Conservation (phyloP, 2,797 vertebrate species). For the Sebastes oblongus region DNA sequence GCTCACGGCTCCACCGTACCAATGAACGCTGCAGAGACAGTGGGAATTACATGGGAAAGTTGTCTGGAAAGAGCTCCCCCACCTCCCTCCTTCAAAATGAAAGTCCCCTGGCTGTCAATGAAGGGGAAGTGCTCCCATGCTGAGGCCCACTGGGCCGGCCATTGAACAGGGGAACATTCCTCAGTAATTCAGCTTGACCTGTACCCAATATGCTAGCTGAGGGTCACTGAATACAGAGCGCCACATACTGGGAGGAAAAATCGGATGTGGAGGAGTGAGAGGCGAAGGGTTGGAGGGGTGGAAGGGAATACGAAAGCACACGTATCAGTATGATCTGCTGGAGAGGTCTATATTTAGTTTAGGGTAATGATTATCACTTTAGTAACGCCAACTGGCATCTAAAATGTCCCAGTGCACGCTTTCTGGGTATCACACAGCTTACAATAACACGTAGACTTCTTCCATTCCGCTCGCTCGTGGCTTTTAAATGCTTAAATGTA, state of each 20-base stretch:
- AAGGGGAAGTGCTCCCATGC: conserved; percentile 76
- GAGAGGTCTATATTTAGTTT: conserved; percentile 26
- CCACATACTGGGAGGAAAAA: conserved; percentile 52
- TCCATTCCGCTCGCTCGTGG: neutral
- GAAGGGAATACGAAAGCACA: conserved; percentile 22
- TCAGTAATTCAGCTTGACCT: conserved; percentile 84
- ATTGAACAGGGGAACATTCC: conserved; percentile 78
- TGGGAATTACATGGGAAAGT: conserved; percentile 68
- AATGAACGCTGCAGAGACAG: conserved; percentile 41
- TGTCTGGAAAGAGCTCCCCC: conserved; percentile 46
- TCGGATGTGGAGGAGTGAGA: conserved; percentile 55
- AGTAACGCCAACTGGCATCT: neutral
- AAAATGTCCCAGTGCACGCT: neutral
- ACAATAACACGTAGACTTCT: neutral
- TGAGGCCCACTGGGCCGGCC: conserved; percentile 63
- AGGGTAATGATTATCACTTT: neutral
- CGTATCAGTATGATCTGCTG: neutral
- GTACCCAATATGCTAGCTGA: conserved; percentile 55
- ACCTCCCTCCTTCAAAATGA: conserved; percentile 45
- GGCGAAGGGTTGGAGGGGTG: conserved; percentile 25
- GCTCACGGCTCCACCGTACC: conserved; percentile 42
- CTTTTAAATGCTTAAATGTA: conserved; percentile 34
- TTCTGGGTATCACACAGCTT: neutral
- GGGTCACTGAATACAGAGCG: conserved; percentile 60
- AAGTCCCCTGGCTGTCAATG: conserved; percentile 71